Base-by-base conservation (phyloP, 23 tunicate species). In the Halocynthia aurantium region DNA sequence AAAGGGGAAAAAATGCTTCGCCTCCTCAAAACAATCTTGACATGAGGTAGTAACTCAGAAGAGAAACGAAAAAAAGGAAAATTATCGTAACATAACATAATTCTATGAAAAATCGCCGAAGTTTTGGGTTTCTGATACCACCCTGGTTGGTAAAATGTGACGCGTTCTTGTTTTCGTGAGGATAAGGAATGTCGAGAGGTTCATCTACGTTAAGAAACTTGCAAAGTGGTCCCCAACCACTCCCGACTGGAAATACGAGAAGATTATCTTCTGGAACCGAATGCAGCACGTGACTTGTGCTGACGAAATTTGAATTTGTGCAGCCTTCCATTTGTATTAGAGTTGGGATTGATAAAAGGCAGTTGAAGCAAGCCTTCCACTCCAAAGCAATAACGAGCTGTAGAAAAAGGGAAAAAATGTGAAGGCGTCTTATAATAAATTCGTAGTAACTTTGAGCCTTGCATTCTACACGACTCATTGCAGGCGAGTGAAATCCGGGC, bases 201-300 rank as follows among this genome's bases (percentile, higher is more conserved):
- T 80, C 17, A 10, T 84, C 82, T 52, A 57, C 44, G 6, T 55
- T 85, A n/a, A 84, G 67, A 70, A 72, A 89, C 21, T 84, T 55
- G 55, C 96, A 89, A 54, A 89, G 11, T 12, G 82, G 68, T 15
- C 22, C 40, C 96, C 96, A 89, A 0, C 96, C 96, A 68, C 84
- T 82, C 10, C 62, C 53, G 31, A 63, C 51, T 54, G 52, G 20
- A 61, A 80, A 85, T 15, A 84, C 83, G n/a, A 83, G 76, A 15
- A 81, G 53, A 12, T 69, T 62, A 56, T 84, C 87, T 61, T 84
- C 67, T 7, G 85, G 82, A n/a, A 89, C 87, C 21, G 96, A 80
- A 9, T 89, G 88, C 0, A 84, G 65, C 5, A 89, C 96, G 70
- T 84, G 76, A 10, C 71, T 55, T 89, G 77, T 89, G 96, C 82